Percentiles rank a stretch among this genome's conserved stretches.
phyloP scores from a whole-genome alignment of 2,888 invertebrate species.

The Cephonodes hylas region DNA sequence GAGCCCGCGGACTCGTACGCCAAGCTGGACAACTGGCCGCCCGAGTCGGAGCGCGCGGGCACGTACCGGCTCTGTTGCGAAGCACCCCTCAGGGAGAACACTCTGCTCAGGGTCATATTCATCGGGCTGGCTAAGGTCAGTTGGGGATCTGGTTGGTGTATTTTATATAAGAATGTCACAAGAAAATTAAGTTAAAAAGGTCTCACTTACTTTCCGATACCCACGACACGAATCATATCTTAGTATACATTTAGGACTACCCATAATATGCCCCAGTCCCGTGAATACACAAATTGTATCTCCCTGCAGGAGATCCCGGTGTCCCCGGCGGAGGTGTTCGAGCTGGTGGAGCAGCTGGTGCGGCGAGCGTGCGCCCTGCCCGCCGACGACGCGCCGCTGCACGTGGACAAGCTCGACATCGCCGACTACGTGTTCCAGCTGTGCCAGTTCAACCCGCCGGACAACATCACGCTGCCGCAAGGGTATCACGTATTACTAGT shows the following conservation, averaged over 20 bases:
- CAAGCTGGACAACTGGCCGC: constrained; percentile 93
- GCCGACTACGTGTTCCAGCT: constrained; percentile 95
- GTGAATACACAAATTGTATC: too few species aligned
- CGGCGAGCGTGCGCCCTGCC: constrained; percentile 91
- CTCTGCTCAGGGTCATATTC: constrained; percentile 89
- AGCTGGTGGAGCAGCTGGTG: constrained; percentile 91
- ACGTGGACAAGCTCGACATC: constrained; percentile 90
- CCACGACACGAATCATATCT: too few species aligned
- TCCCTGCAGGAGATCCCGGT: constrained; percentile 92
- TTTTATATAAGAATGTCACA: too few species aligned
- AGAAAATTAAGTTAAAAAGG: too few species aligned
- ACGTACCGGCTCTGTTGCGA: constrained; percentile 92
- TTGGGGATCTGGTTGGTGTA: constrained; percentile 8
- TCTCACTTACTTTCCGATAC: background rate
- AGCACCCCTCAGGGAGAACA: constrained; percentile 92
- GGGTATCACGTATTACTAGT: constrained; percentile 79
- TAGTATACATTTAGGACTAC: too few species aligned
- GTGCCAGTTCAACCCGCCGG: constrained; percentile 95
- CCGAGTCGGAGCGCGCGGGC: constrained; percentile 91
- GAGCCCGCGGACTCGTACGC: constrained; percentile 91
- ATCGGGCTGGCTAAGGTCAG: constrained; percentile 87
- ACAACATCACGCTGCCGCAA: constrained; percentile 92
- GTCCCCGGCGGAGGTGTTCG: constrained; percentile 90
- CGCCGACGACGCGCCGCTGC: constrained; percentile 86
- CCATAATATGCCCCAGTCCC: too few species aligned